A percentile compares a stretch with the other conserved stretches of the same genome.
These are phyloP conservation scores for Cyclophora punctaria DNA, from an alignment of 2,888 invertebrate genomes.

Conservation along the genomic window DNA sequence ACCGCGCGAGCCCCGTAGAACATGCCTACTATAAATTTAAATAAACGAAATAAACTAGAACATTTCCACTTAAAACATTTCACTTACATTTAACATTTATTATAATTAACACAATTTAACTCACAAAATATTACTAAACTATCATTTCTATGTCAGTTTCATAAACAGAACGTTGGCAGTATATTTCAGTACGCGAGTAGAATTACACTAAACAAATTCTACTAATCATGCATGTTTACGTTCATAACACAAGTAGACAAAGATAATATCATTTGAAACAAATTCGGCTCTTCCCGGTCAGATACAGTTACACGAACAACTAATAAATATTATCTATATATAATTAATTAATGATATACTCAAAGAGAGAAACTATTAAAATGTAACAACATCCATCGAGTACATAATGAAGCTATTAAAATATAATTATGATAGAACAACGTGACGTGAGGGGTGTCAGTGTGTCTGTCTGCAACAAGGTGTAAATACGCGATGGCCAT, in stretches of 20 bases:
- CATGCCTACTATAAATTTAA: constrained; percentile 59
- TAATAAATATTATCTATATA: constrained; percentile 22
- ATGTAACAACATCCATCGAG: not conserved
- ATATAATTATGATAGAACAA: constrained; percentile 31
- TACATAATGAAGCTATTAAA: constrained; percentile 10
- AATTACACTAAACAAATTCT: constrained; percentile 25
- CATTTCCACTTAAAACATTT: constrained; percentile 58
- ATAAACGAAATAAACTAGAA: constrained; percentile 69
- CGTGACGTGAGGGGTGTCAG: constrained; percentile 45
- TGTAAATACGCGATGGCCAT: constrained; percentile 63
- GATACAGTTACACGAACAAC: constrained; percentile 30
- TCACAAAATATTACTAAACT: constrained; percentile 59
- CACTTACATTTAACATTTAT: constrained; percentile 61
- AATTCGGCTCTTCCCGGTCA: constrained; percentile 39
- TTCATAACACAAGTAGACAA: constrained; percentile 14
- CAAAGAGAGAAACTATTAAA: constrained; percentile 5
- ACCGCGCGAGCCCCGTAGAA: constrained; percentile 49
- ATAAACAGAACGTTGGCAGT: constrained; percentile 69
- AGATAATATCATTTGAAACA: constrained; percentile 51
- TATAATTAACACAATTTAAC: constrained; percentile 64
- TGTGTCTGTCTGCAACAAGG: constrained; percentile 51
- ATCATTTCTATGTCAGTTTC: constrained; percentile 33
- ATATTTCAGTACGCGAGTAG: constrained; percentile 57
- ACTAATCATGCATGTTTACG: constrained; percentile 22
- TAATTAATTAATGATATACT: constrained; percentile 20